Percentiles rank a stretch among this genome's conserved stretches.
phyloP scores from a whole-genome alignment of 2,113 vertebrate genomes.

The Prionailurus bengalensis region DNA sequence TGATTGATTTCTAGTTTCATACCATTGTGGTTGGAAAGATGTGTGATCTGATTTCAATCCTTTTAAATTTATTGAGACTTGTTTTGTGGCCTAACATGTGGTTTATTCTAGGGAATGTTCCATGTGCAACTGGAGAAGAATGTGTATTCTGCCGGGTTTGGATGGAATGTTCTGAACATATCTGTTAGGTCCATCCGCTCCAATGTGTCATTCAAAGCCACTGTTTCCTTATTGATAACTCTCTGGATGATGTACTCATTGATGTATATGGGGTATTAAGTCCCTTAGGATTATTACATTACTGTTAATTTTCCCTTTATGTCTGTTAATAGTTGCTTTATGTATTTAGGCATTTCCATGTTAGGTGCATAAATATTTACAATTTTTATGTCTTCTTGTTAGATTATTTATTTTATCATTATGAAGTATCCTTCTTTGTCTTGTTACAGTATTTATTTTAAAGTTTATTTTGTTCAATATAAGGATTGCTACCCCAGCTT shows the following conservation, averaged over 20 bases:
- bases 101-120: background rate
- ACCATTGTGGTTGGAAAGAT: background rate
- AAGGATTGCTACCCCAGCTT: background rate
- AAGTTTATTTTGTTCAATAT: background rate
- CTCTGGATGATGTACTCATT: background rate
- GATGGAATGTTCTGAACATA: background rate
- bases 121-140: background rate
- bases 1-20: background rate
- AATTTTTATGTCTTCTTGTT: background rate
- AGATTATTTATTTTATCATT: background rate
- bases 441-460: background rate
- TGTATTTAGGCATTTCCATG: background rate
- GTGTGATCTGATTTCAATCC: background rate
- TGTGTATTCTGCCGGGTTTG: background rate
- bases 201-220: background rate
- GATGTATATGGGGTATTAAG: background rate
- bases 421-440: background rate
- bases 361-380: background rate
- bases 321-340: background rate
- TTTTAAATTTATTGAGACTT: background rate
- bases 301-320: background rate
- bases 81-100: background rate
- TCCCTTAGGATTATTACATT: background rate
- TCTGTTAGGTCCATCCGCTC: background rate
- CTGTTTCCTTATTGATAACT: background rate